These are phyloP conservation scores for Drosophila baimaii DNA, from an alignment of 1,140 invertebrate species.

Conservation along the genomic window DNA sequence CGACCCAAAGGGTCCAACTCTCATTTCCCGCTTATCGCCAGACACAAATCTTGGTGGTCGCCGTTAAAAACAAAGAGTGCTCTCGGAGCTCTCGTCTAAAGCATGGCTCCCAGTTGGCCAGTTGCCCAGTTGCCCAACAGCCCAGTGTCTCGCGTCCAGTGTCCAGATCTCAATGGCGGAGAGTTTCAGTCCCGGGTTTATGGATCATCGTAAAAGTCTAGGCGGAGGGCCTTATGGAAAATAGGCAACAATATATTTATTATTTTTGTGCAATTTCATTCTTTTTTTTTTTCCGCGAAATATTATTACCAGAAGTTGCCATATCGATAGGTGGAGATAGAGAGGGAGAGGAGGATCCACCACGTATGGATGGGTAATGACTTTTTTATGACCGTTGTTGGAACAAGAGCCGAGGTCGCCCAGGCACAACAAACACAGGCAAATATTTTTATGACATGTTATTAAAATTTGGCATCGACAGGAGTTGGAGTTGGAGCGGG, in stretches of 20 bases:
- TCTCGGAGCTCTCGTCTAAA: slow-evolving; percentile 36
- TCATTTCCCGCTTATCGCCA: slow-evolving; percentile 48
- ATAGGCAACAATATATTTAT: slow-evolving; percentile 69
- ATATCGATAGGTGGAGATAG: slow-evolving; percentile 20
- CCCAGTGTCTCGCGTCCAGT: not conserved
- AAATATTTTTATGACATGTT: slow-evolving; percentile 83
- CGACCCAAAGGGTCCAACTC: slow-evolving; percentile 27
- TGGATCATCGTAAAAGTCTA: slow-evolving; percentile 62
- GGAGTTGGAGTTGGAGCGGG: slow-evolving; percentile 22
- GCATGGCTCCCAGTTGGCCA: slow-evolving; percentile 56
- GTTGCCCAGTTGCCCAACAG: too few species aligned
- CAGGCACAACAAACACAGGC: slow-evolving; percentile 40
- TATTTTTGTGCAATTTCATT: slow-evolving; percentile 68
- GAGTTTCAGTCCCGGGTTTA: slow-evolving; percentile 34
- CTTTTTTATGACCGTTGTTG: slow-evolving; percentile 80
- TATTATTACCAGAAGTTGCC: slow-evolving; percentile 54
- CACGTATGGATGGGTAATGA: slow-evolving; percentile 71
- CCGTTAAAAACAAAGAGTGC: slow-evolving; percentile 47
- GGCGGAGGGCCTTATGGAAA: slow-evolving; percentile 50
- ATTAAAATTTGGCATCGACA: slow-evolving; percentile 75
- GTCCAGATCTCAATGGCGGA: slow-evolving; percentile 14
- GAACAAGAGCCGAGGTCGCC: slow-evolving; percentile 21
- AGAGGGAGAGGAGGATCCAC: slow-evolving; percentile 11
- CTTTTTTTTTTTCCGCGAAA: slow-evolving; percentile 47
- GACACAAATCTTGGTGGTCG: slow-evolving; percentile 45